Evolutionary conservation across 2,113 vertebrate species (phyloP).

Genomic region (Amazona guildingii): DNA sequence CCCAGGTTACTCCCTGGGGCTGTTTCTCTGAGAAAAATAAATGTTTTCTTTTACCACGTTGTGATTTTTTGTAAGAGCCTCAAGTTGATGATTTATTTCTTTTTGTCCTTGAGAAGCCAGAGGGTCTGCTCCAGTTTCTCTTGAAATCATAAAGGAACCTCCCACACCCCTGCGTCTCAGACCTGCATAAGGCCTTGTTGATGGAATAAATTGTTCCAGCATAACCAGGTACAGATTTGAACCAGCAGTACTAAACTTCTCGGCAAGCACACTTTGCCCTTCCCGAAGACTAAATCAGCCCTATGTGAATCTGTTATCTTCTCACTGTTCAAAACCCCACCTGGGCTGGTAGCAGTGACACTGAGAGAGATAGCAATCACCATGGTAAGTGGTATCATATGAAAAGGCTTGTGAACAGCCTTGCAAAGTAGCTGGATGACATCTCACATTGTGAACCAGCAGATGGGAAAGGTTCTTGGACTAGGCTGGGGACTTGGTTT

Average conservation of each 20-base stretch:
- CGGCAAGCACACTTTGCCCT: accelerated
- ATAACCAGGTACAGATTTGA: not conserved
- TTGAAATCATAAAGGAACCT: not conserved
- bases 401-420: not conserved
- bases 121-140: not conserved
- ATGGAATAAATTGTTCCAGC: not conserved
- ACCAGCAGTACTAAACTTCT: not conserved
- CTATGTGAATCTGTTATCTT: not conserved
- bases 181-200: not conserved
- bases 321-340: not conserved
- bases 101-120: not conserved
- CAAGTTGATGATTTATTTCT: not conserved
- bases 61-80: not conserved
- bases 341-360: not conserved
- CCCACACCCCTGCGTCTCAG: not conserved
- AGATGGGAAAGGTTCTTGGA: not conserved
- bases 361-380: not conserved
- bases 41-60: not conserved
- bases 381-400: not conserved
- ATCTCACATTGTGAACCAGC: not conserved
- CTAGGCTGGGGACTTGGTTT: not conserved
- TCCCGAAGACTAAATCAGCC: not conserved
- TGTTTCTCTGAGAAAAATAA: not conserved
- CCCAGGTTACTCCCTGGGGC: not conserved
- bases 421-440: not conserved